Base-by-base conservation (phyloP, 2,113 vertebrate genomes). In the Ramphastos sulfuratus region DNA sequence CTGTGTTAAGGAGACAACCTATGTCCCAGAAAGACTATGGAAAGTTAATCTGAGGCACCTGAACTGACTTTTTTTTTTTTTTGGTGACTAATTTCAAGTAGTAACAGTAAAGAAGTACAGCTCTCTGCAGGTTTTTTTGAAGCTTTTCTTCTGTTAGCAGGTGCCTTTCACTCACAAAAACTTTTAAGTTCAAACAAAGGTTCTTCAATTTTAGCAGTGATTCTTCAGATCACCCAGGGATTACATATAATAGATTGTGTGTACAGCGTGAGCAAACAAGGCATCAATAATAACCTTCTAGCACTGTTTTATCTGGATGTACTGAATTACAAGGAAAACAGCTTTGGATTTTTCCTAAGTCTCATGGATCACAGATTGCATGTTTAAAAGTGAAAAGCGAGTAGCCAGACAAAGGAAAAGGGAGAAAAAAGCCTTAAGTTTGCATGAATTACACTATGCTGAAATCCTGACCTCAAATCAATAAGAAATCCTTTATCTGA, bases 281-380 rank as follows among this genome's bases (percentile, higher is more conserved):
- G 91, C 61, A 94, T 96, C 92, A 94, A 12, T 91, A 92, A 94
- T 96, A 96, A 95, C 93, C 94, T 93, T 96, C 94, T 87, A 71
- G 67, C 58, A 15, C 66, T 82, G 72, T 91, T 93, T 96, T 94
- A 93, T 81, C 75, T 92, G 93, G 92, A 91, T 95, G 82, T 92
- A 87, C 85, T 89, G 91, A 95, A 93, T 93, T 93, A 93, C 87
- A 94, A 78, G 60, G 76, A 89, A 92, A 95, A 94, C 73, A 77
- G 54, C 54, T 95, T 74, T 30, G 85, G 94, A 91, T 94, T 92
- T 94, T 94, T 65, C 79, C 31, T 94, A 96, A 94, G 31, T 93
- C 91, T 91, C 2, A 5, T 35, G 94, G 91, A 94, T 94, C 87
- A 94, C 60, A 89, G 91, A 74, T 89, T 93, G 82, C n/a, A 0